Evolutionary conservation across 2,113 vertebrate species (phyloP).

Genomic region (Typhlomys cinereus): DNA sequence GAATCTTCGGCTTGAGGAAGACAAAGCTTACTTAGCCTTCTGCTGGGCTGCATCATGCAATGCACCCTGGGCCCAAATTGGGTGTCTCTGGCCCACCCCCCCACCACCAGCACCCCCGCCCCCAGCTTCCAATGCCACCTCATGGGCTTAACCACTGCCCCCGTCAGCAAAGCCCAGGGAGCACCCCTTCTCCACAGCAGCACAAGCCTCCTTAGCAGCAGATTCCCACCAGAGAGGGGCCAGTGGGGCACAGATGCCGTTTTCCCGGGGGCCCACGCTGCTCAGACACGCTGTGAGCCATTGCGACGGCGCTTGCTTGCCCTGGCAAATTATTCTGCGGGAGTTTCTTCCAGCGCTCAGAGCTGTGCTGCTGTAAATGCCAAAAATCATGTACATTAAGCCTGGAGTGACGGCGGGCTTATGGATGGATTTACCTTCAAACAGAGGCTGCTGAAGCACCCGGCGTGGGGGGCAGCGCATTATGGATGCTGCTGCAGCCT

Average conservation of each 20-base stretch:
- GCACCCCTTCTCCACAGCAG: background rate
- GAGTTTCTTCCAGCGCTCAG: slow-evolving; percentile 70
- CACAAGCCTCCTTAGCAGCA: slow-evolving; percentile 10
- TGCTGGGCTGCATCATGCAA: background rate
- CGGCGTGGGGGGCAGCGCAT: slow-evolving; percentile 62
- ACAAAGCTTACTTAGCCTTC: background rate
- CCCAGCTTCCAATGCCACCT: background rate
- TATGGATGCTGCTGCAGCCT: slow-evolving; percentile 65
- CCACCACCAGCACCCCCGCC: too few species aligned
- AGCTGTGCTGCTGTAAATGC: slow-evolving; percentile 74
- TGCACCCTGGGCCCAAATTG: background rate
- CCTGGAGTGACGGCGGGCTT: slow-evolving; percentile 73
- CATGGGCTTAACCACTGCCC: background rate
- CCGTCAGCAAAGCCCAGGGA: background rate
- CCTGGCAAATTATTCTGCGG: slow-evolving; percentile 70
- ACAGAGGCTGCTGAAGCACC: slow-evolving; percentile 68
- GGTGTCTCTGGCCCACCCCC: background rate
- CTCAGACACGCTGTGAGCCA: slow-evolving; percentile 72
- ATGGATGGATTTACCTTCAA: slow-evolving; percentile 80
- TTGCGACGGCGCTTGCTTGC: slow-evolving; percentile 39
- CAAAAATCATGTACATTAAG: slow-evolving; percentile 80
- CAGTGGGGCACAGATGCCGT: slow-evolving; percentile 41
- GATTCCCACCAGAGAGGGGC: slow-evolving; percentile 24
- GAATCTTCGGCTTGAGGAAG: background rate
- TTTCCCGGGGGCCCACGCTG: slow-evolving; percentile 57